Conservation (phyloP, 2,888 invertebrate species). For the Lysandra coridon region DNA sequence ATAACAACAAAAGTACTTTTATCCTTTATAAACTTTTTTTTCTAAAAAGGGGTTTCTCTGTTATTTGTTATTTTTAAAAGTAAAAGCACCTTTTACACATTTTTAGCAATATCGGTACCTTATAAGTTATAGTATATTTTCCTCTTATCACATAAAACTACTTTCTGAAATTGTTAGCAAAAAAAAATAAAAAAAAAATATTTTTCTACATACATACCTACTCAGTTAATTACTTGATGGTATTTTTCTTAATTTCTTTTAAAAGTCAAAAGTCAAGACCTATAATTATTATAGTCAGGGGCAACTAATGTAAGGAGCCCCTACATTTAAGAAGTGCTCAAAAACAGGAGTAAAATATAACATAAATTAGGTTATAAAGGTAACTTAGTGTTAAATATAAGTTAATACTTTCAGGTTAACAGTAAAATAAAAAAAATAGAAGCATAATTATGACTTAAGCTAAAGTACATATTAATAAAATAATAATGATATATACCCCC, state of each 20-base stretch:
- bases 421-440: not conserved
- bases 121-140: not conserved
- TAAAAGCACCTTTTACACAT: not conserved
- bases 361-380: not conserved
- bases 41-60: not conserved
- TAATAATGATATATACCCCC: not conserved
- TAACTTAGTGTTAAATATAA: not conserved
- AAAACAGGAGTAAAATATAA: not conserved
- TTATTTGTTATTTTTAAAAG: not conserved
- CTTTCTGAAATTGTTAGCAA: too few species aligned
- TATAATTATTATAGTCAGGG: not conserved
- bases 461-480: not conserved
- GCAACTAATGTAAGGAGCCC: not conserved
- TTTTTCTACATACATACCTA: too few species aligned
- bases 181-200: too few species aligned
- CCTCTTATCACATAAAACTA: too few species aligned
- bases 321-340: not conserved
- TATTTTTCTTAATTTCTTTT: too few species aligned
- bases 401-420: not conserved
- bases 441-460: not conserved
- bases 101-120: not conserved
- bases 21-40: not conserved
- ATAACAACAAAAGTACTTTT: too few species aligned
- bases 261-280: too few species aligned
- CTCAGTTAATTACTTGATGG: too few species aligned